These are phyloP conservation scores for Chloroceryle aenea DNA, from an alignment of 2,113 vertebrate genomes.

Conservation along the genomic window DNA sequence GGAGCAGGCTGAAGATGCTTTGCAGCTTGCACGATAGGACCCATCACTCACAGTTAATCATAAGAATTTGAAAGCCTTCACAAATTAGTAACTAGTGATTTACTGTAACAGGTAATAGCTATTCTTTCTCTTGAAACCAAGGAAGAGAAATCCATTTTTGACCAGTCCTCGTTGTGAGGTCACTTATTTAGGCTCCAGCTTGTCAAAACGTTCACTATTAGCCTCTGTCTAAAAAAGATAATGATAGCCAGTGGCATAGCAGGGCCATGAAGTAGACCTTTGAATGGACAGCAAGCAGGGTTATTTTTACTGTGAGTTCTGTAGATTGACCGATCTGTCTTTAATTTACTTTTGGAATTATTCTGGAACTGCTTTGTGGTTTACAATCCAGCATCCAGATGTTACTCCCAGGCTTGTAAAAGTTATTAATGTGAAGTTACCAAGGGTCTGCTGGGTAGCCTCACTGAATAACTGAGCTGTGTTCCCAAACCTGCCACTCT, in stretches of 20 bases:
- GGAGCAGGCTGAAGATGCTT: neutral
- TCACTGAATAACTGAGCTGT: neutral
- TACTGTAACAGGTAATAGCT: neutral
- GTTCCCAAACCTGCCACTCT: neutral
- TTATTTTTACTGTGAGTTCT: neutral
- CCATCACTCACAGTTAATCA: neutral
- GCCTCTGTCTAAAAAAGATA: neutral
- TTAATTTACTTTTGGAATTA: neutral
- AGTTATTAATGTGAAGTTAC: neutral
- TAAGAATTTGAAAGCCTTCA: neutral
- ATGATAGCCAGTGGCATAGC: neutral
- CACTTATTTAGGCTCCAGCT: neutral
- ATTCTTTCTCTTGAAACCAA: neutral
- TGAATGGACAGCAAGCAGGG: neutral
- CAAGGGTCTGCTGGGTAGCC: neutral
- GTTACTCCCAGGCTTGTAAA: neutral
- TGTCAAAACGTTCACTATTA: neutral
- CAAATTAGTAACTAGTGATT: neutral
- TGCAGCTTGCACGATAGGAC: slow-evolving; percentile 1
- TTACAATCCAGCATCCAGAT: neutral
- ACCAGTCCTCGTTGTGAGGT: neutral
- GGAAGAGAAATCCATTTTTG: neutral
- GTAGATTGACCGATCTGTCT: neutral
- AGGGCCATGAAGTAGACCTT: neutral
- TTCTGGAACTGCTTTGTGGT: neutral